Evolutionary conservation across 2,113 vertebrate species (phyloP).

Genomic region (Nibea coibor): DNA sequence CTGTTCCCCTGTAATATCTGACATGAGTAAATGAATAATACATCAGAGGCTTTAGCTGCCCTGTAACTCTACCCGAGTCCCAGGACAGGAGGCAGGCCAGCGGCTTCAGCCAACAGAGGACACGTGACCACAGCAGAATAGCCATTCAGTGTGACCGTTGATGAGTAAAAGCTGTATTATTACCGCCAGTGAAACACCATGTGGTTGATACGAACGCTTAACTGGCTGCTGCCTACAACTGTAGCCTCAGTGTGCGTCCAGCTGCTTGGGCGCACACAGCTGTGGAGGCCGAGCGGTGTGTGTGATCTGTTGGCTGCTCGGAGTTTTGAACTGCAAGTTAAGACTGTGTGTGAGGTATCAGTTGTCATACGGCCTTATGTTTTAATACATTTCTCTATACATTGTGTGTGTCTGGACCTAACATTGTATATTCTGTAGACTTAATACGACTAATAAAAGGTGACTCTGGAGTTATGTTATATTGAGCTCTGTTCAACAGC

Average conservation of each 20-base stretch:
- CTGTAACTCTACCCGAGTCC: slow-evolving; percentile 67
- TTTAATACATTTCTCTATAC: neutral
- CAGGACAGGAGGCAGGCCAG: slow-evolving; percentile 69
- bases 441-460: too few relatives aligned
- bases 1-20: slow-evolving; percentile 70
- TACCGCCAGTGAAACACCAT: slow-evolving; percentile 40
- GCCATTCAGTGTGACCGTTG: slow-evolving; percentile 64
- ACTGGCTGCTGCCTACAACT: slow-evolving; percentile 36
- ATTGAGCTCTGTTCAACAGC: too few relatives aligned
- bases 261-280: slow-evolving; percentile 57
- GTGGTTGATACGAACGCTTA: slow-evolving; percentile 53
- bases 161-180: slow-evolving; percentile 61
- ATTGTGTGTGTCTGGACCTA: neutral
- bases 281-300: slow-evolving; percentile 36
- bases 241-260: slow-evolving; percentile 51
- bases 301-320: slow-evolving; percentile 6
- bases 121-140: slow-evolving; percentile 56
- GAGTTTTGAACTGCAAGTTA: neutral
- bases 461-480: too few relatives aligned
- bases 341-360: neutral
- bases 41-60: slow-evolving; percentile 72
- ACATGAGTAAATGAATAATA: slow-evolving; percentile 77
- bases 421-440: too few relatives aligned
- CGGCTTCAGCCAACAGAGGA: slow-evolving; percentile 42
- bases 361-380: neutral